phyloP scores from a whole-genome alignment of 35 echinoderm and acorn worm species.

The Amphiura filiformis region DNA sequence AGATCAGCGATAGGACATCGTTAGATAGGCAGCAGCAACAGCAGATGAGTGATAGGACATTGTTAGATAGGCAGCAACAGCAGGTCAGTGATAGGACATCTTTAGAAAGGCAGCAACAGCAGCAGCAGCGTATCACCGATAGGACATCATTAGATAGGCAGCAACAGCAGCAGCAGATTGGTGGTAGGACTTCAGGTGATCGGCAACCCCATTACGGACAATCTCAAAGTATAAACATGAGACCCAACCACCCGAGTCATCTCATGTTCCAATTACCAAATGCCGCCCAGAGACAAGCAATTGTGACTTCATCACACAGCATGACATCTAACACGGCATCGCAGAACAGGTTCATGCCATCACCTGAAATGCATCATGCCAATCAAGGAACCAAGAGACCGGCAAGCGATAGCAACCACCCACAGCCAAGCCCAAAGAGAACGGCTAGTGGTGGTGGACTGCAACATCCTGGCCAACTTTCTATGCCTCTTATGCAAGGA shows the following conservation, averaged over 20 bases:
- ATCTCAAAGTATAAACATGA: neutral
- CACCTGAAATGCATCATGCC: neutral
- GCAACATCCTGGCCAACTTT: neutral
- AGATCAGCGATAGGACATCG: neutral
- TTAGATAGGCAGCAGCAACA: too few species aligned
- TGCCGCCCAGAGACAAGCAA: neutral
- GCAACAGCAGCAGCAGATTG: neutral
- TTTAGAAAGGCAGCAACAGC: neutral
- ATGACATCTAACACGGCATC: neutral
- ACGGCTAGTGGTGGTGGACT: neutral
- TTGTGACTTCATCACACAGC: neutral
- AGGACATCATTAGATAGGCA: too few species aligned
- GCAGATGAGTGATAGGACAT: too few species aligned
- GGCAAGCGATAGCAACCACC: neutral
- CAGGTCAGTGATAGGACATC: neutral
- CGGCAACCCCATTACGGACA: neutral
- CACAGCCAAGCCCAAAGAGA: neutral
- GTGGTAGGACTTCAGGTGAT: neutral
- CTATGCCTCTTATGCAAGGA: neutral
- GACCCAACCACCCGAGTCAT: neutral
- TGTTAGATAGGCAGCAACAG: too few species aligned
- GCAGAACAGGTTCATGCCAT: neutral
- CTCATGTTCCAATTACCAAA: too few species aligned
- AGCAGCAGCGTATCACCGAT: too few species aligned
- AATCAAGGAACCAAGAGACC: neutral